Percentiles rank a stretch among this genome's conserved stretches.
Conservation (phyloP, 2,797 vertebrate species). For the Sebastes itinus region DNA sequence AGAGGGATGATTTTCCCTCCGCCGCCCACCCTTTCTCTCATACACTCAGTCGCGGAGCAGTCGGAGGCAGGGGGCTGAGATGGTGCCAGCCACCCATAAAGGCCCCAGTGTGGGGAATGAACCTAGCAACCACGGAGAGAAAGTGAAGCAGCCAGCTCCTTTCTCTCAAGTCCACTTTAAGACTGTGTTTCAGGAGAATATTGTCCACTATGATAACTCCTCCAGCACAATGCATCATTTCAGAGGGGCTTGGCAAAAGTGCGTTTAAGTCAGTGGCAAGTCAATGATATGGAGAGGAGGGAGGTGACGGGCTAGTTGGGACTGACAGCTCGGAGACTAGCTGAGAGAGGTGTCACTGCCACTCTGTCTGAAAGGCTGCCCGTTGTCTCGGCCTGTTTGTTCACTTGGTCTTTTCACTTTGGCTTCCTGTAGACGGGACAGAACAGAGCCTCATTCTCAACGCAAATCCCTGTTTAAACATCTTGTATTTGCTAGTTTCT, state of each 20-base stretch:
- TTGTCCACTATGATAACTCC: slow-evolving; percentile 74
- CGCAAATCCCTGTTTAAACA: slow-evolving; percentile 62
- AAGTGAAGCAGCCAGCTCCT: slow-evolving; percentile 76
- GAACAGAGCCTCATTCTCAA: slow-evolving; percentile 27
- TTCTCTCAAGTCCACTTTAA: slow-evolving; percentile 66
- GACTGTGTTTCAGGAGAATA: slow-evolving; percentile 68
- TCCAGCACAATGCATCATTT: slow-evolving; percentile 74
- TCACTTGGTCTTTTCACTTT: slow-evolving; percentile 48
- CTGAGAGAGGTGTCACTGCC: slow-evolving; percentile 69
- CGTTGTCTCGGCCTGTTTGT: slow-evolving; percentile 61
- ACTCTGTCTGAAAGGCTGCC: slow-evolving; percentile 57
- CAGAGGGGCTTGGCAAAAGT: slow-evolving; percentile 63
- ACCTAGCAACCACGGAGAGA: slow-evolving; percentile 79
- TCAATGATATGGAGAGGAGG: slow-evolving; percentile 77
- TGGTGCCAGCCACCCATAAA: slow-evolving; percentile 75
- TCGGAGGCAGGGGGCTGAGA: slow-evolving; percentile 55
- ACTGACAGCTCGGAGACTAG: slow-evolving; percentile 62
- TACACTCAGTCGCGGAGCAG: slow-evolving; percentile 44
- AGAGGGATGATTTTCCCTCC: slow-evolving; percentile 62
- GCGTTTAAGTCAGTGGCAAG: slow-evolving; percentile 68
- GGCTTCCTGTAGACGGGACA: slow-evolving; percentile 41
- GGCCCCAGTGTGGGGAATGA: slow-evolving; percentile 66
- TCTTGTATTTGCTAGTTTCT: slow-evolving; percentile 29
- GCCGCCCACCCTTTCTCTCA: slow-evolving; percentile 47
- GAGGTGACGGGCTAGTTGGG: slow-evolving; percentile 53